Evolutionary conservation across 2,797 vertebrate species (phyloP), one percentile per base, ranked within the genome.

Genomic region (Coendou prehensilis): DNA sequence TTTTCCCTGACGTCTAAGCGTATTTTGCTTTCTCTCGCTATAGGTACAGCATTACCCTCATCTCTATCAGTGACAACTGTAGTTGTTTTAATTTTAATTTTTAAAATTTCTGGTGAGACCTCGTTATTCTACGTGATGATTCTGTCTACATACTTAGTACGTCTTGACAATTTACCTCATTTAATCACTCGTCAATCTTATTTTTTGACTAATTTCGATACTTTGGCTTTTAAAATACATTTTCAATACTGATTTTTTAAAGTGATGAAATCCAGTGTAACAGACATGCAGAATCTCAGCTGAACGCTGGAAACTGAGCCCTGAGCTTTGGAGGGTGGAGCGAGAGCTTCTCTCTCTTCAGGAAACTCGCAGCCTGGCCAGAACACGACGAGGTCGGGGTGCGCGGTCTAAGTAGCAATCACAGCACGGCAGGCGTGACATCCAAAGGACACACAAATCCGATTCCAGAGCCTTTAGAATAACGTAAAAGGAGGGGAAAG

Each of bases 131-230:
- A 2, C 2, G 14, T 26, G 81, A 63, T n/a, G n/a, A 61, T 61
- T 59, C 18, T 45, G 10, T 47, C 41, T 9, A 26, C 56, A 2
- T n/a, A 45, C 33, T 67, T 63, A 30, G 17, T 30, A 8, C 57
- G 79, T 26, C 18, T 88, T 50, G 41, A 56, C 37, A 33, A 26
- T 28, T 10, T 41, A 41, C 56, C 63, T 80, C 80, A 92, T 75
- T 45, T 50, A 33, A 73, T 26, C 20, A 67, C 15, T 64, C 33
- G 6, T 67, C 41, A 84, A 37, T 88, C 59, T 93, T 64, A 73
- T 76, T 82, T 89, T 56, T 87, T 45, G 41, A 61, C 76, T 52
- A 69, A 57, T 71, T 90, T 95, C 83, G 75, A 61, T 87, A 45
- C 69, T 73, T 71, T 10, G 33, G 18, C 64, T n/a, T n/a, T 6